A percentile compares a stretch with the other conserved stretches of the same genome.
These are phyloP conservation scores for Eonycteris spelaea DNA, from an alignment of 2,113 vertebrate genomes.

Conservation along the genomic window DNA sequence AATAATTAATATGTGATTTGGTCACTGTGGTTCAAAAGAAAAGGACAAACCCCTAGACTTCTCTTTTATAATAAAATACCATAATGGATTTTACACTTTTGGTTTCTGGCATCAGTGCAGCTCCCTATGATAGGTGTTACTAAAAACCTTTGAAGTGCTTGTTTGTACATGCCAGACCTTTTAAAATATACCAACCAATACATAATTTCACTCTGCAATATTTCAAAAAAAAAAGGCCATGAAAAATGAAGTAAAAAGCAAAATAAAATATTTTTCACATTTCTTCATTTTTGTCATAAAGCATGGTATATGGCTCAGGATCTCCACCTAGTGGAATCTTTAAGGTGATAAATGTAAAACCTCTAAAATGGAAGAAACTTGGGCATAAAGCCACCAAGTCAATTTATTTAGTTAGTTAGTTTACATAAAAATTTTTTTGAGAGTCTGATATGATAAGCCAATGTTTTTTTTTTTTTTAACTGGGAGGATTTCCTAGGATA, in stretches of 20 bases:
- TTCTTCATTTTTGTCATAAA: not conserved
- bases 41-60: not conserved
- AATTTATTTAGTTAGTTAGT: not conserved
- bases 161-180: slow-evolving; percentile 67
- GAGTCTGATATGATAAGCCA: not conserved
- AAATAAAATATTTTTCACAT: slow-evolving; percentile 40
- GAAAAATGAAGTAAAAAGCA: slow-evolving; percentile 45
- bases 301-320: slow-evolving; percentile 50
- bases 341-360: not conserved
- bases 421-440: not conserved
- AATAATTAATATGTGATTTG: not conserved
- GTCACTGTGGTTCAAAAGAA: not conserved
- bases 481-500: not conserved
- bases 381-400: not conserved
- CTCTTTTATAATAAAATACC: slow-evolving; percentile 45
- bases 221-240: slow-evolving; percentile 23
- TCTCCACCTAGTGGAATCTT: slow-evolving; percentile 80
- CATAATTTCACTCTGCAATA: slow-evolving; percentile 57
- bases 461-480: not conserved
- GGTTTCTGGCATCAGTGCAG: slow-evolving; percentile 30
- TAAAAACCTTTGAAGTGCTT: slow-evolving; percentile 59
- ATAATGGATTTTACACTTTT: not conserved
- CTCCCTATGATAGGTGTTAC: slow-evolving; percentile 53
- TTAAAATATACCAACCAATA: slow-evolving; percentile 58
- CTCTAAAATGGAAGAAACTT: not conserved